These are phyloP conservation scores for silkworm (Bombyx mori) DNA, from an alignment of 1,140 invertebrate genomes.

Conservation along the genomic window DNA sequence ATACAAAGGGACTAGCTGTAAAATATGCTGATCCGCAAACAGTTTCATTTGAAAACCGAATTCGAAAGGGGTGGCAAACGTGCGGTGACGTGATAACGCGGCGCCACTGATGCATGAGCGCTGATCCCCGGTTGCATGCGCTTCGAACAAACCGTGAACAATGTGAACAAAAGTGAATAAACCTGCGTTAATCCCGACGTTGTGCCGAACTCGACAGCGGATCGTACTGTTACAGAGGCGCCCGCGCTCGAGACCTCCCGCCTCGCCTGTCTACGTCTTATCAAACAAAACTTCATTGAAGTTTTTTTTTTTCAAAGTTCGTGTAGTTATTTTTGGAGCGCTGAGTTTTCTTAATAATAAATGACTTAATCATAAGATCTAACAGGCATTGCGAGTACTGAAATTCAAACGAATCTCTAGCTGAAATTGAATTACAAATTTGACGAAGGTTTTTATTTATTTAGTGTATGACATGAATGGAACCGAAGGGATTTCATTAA, in stretches of 20 bases:
- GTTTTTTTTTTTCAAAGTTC: too few relatives aligned
- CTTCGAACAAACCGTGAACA: constrained; percentile 29
- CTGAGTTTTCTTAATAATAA: too few relatives aligned
- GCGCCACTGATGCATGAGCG: constrained; percentile 42
- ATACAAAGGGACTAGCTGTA: constrained; percentile 40
- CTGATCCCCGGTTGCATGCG: constrained; percentile 39
- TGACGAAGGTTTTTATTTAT: constrained; percentile 60
- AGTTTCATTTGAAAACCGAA: constrained; percentile 55
- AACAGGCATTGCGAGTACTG: too few relatives aligned
- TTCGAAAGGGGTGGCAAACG: constrained; percentile 50
- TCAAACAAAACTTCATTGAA: not conserved
- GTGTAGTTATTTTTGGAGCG: too few relatives aligned
- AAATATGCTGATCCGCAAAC: constrained; percentile 61
- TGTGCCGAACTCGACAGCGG: constrained; percentile 20
- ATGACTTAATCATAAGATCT: too few relatives aligned
- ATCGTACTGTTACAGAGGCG: constrained; percentile 1
- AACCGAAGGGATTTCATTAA: constrained; percentile 57
- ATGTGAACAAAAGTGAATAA: constrained; percentile 35
- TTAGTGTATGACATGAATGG: constrained; percentile 63
- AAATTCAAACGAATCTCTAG: too few relatives aligned
- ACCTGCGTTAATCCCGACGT: constrained; percentile 53
- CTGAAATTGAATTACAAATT: constrained; percentile 23
- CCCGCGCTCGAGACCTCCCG: constrained; percentile 21
- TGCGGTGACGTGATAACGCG: constrained; percentile 48
- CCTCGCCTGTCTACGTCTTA: constrained; percentile 17